A percentile compares a stretch with the other conserved stretches of the same genome.
These are phyloP conservation scores for Drosophila villosipedis DNA, from an alignment of 2,888 invertebrate genomes.

Conservation along the genomic window DNA sequence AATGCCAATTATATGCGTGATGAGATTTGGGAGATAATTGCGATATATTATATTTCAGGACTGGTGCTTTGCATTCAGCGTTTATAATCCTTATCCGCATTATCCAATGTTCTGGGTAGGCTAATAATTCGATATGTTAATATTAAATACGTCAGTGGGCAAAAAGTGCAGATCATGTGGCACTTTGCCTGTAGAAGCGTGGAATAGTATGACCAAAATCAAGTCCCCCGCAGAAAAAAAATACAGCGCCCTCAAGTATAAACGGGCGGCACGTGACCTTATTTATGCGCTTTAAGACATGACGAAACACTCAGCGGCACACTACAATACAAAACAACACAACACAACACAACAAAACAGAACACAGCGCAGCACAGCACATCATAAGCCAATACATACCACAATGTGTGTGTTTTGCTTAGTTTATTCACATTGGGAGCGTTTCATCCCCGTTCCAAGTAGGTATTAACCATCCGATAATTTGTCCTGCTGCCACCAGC, in stretches of 20 bases:
- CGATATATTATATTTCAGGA: constrained; percentile 73
- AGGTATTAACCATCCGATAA: constrained; percentile 27
- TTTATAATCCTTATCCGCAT: constrained; percentile 70
- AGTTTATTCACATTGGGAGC: constrained; percentile 36
- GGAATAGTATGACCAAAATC: constrained; percentile 27
- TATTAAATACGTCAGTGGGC: constrained; percentile 65
- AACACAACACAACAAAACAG: not conserved
- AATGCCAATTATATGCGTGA: constrained; percentile 81
- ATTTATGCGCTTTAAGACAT: constrained; percentile 83
- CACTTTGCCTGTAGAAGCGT: constrained; percentile 41
- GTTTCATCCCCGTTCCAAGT: constrained; percentile 54
- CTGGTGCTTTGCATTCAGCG: constrained; percentile 29
- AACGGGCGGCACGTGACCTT: constrained; percentile 83
- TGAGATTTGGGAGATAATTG: constrained; percentile 79
- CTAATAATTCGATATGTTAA: constrained; percentile 83
- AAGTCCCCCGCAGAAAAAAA: constrained; percentile 16
- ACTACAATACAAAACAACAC: constrained; percentile 41
- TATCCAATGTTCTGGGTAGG: constrained; percentile 83
- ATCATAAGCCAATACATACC: constrained; percentile 18
- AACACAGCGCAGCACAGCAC: constrained; percentile 28
- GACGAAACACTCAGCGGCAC: constrained; percentile 68
- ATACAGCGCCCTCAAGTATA: constrained; percentile 44
- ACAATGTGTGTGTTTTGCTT: constrained; percentile 36
- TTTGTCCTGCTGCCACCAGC: constrained; percentile 44
- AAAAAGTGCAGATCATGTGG: constrained; percentile 61